Conservation (phyloP, 2,797 vertebrate genomes). For the Benthosema pterotum region DNA sequence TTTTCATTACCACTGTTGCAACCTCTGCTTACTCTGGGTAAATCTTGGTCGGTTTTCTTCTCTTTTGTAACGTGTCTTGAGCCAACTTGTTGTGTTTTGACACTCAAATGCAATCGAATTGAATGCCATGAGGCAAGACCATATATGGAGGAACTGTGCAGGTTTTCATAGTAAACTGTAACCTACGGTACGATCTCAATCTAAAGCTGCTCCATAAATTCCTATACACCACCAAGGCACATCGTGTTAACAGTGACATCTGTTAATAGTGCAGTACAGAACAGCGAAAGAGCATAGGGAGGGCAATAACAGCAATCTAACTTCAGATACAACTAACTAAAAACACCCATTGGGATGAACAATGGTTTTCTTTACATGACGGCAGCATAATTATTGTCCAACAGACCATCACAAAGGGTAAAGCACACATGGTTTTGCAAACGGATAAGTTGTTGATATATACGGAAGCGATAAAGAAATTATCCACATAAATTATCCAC, state of each 20-base stretch:
- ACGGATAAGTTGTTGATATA: conserved; percentile 28
- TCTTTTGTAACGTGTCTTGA: too few species aligned
- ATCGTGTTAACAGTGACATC: conserved; percentile 54
- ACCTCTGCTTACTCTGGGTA: too few species aligned
- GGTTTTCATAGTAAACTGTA: too few species aligned
- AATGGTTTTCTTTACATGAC: conserved; percentile 60
- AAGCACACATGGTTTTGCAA: conserved; percentile 33
- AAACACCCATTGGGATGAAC: conserved; percentile 50
- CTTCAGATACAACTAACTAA: conserved; percentile 48
- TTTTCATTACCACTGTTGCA: too few species aligned
- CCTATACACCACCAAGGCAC: conserved; percentile 46
- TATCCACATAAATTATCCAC: too few species aligned
- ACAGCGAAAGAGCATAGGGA: conserved; percentile 21
- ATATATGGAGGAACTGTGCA: too few species aligned
- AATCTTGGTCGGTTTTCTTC: too few species aligned
- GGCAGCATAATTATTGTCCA: conserved; percentile 19
- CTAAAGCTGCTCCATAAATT: conserved; percentile 9
- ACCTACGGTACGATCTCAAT: conserved; percentile 6
- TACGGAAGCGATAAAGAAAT: conserved; percentile 40
- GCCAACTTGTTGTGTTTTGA: too few species aligned
- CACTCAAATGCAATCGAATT: too few species aligned
- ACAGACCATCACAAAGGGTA: background rate
- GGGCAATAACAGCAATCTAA: conserved; percentile 43
- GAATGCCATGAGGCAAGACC: too few species aligned
- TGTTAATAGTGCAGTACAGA: conserved; percentile 51